Conservation (phyloP, 2,888 invertebrate species). For the Aethes cnicana region DNA sequence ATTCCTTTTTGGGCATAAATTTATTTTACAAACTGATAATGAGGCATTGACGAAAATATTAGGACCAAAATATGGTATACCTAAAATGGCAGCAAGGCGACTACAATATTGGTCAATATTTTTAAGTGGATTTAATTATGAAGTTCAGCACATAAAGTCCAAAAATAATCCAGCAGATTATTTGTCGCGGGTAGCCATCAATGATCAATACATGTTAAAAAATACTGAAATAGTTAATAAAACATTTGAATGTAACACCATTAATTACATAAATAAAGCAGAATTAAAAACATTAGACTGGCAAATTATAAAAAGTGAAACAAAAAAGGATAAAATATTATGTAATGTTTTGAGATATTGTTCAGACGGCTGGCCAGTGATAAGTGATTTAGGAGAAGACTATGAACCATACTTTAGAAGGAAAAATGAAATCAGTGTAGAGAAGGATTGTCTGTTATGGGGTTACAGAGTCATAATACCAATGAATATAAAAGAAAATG, state of each 20-base stretch:
- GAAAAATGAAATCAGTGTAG: conserved; percentile 10
- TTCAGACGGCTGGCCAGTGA: conserved; percentile 32
- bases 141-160: background rate
- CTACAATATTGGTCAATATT: conserved; percentile 2
- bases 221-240: background rate
- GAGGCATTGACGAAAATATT: conserved; percentile 25
- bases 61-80: background rate
- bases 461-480: conserved; percentile 30
- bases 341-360: conserved; percentile 26
- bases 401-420: conserved; percentile 10
- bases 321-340: conserved; percentile 16
- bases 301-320: conserved; percentile 12
- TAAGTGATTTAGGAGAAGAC: background rate
- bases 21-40: conserved; percentile 26
- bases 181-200: too few relatives aligned
- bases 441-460: conserved; percentile 30
- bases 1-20: conserved; percentile 19
- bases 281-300: conserved; percentile 4
- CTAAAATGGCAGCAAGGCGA: background rate
- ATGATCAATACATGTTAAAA: too few relatives aligned
- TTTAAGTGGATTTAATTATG: background rate
- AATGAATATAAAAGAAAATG: background rate
- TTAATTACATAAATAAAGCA: background rate
- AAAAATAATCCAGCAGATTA: background rate
- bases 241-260: background rate